These are phyloP conservation scores for Trachelus stipa DNA, from an alignment of 2,888 invertebrate genomes.

Conservation along the genomic window DNA sequence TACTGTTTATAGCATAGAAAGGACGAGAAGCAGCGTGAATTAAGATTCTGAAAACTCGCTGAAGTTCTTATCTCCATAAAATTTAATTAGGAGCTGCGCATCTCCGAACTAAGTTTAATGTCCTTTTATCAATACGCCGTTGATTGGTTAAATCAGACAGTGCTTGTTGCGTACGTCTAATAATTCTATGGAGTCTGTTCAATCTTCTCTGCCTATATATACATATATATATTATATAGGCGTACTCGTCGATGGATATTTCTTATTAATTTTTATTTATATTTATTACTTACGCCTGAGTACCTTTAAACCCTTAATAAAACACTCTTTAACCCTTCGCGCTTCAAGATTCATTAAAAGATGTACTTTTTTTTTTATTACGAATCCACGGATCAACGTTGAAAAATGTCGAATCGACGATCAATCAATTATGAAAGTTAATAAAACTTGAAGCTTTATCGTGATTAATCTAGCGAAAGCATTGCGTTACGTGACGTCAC, in stretches of 20 bases:
- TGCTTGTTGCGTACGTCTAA: not conserved
- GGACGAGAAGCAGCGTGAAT: not conserved
- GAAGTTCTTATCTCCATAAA: not conserved
- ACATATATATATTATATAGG: not conserved
- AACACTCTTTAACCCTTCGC: not conserved
- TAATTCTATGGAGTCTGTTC: not conserved
- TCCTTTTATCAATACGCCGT: conserved; percentile 3
- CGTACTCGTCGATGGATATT: not conserved
- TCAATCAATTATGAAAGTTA: not conserved
- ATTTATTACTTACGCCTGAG: not conserved
- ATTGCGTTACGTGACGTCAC: not conserved
- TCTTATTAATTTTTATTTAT: not conserved
- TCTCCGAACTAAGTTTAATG: not conserved
- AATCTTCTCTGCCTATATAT: not conserved
- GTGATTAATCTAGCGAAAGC: not conserved
- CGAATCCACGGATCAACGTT: not conserved
- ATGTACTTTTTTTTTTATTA: not conserved
- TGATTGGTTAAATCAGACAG: conserved; percentile 13
- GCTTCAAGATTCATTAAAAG: not conserved
- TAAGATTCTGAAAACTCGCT: not conserved
- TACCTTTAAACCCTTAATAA: not conserved
- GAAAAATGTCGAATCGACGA: not conserved
- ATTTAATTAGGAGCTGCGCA: conserved; percentile 1
- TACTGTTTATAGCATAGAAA: not conserved
- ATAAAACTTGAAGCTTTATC: not conserved